Evolutionary conservation across 2,888 invertebrate genomes (phyloP).

Genomic region (Synanthedon formicaeformis): DNA sequence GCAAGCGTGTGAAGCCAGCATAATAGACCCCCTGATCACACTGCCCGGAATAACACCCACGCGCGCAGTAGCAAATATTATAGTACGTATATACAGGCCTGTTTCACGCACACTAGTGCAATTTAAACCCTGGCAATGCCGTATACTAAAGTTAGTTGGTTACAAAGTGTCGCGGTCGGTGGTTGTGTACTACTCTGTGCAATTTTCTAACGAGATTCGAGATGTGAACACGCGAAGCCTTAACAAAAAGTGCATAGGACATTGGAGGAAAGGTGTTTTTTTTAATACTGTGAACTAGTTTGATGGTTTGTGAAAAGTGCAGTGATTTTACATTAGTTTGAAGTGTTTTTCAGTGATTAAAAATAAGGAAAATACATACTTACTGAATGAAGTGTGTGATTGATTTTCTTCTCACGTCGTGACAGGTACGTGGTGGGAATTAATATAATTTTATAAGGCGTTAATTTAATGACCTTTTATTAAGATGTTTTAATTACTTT

Average conservation of each 20-base stretch:
- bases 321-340: not conserved
- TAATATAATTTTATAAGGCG: too few species aligned
- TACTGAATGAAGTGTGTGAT: not conserved
- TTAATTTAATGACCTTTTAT: too few species aligned
- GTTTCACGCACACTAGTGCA: constrained; percentile 31
- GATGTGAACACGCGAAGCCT: constrained; percentile 9
- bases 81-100: constrained; percentile 17
- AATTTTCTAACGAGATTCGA: constrained; percentile 2
- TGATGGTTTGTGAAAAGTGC: not conserved
- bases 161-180: constrained; percentile 4
- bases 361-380: too few species aligned
- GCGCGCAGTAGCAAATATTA: not conserved
- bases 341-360: too few species aligned
- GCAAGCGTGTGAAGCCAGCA: too few species aligned
- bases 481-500: too few species aligned
- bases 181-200: constrained; percentile 4
- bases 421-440: too few species aligned
- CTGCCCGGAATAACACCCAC: not conserved
- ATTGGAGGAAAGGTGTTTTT: too few species aligned
- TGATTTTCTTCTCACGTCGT: not conserved
- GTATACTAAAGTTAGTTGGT: constrained; percentile 35
- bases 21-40: not conserved
- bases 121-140: constrained; percentile 40
- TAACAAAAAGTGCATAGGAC: not conserved
- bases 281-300: not conserved